Evolutionary conservation across 2,888 invertebrate species (phyloP), one percentile per base, ranked within the genome.

Genomic region (Macaria liturata): DNA sequence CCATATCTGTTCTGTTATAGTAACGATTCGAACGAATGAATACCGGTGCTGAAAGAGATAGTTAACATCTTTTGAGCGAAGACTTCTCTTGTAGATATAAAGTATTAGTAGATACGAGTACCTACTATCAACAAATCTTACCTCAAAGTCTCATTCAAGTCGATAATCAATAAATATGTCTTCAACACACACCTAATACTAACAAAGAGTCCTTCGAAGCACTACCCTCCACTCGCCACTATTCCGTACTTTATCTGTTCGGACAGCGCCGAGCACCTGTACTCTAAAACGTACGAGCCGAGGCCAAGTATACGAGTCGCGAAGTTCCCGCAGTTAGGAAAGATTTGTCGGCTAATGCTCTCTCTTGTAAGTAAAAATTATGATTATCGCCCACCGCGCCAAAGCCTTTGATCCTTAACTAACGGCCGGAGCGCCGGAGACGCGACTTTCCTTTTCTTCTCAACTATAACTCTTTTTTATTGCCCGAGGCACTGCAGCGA

Each of bases 401-500:
- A 88, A 89, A 91, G 83, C 91, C 81, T 80, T 90, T 91, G 89
- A 91, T 88, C 91, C 90, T 77, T 80, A 85, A 88, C 89, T 90
- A 90, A 88, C 89, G 89, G 88, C 81, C 71, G 55, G 65, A 64
- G 75, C 72, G 73, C 73, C 76, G 68, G 78, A 81, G 85, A 83
- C 83, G 75, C 75, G 78, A 90, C 90, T 90, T 90, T 89, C 88
- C 86, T 90, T 90, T 90, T 90, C 90, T 87, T 86, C 83, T 79
- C 69, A 84, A 88, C 91, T 89, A 92, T 92, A 92, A 92, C 92
- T 92, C 92, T 92, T 92, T 91, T 92, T 92, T 92, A 92, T 92
- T 91, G 89, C 90, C 77, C 72, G 70, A 72, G 76, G 77, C 65
- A 75, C 78, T 65, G 67, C 67, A 56, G 49, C 57, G 54, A 49